These are phyloP conservation scores for Scarus forsteni DNA, from an alignment of 2,797 vertebrate genomes.

Conservation along the genomic window DNA sequence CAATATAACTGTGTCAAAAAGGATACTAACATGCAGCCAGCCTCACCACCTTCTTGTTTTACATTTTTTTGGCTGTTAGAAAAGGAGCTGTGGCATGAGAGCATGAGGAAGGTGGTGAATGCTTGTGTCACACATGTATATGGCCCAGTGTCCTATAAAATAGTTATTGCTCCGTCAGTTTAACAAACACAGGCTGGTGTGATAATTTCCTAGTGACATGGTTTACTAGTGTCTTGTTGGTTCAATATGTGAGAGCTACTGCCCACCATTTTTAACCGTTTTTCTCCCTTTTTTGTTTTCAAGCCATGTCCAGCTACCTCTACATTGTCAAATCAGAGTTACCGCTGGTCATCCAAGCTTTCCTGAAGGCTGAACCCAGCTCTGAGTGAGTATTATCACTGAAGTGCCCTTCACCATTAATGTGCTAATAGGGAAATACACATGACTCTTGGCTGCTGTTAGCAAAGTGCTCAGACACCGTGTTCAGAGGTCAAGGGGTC, in stretches of 20 bases:
- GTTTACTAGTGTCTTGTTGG: conserved; percentile 1
- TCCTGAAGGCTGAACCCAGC: conserved; percentile 88
- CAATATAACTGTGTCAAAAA: too few species aligned
- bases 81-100: too few species aligned
- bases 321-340: conserved; percentile 98
- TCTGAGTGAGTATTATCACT: conserved; percentile 87
- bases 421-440: conserved; percentile 7
- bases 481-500: conserved; percentile 28
- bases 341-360: conserved; percentile 96
- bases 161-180: conserved; percentile 2
- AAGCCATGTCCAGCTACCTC: conserved; percentile 98
- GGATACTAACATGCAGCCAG: too few species aligned
- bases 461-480: conserved; percentile 24
- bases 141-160: conserved; percentile 9
- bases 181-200: conserved; percentile 10
- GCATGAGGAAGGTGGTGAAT: too few species aligned
- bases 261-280: neutral
- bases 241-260: neutral
- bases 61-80: too few species aligned
- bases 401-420: conserved; percentile 6
- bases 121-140: too few species aligned
- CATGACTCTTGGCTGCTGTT: conserved; percentile 16
- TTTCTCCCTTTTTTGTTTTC: conserved; percentile 25
- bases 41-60: too few species aligned
- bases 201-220: conserved; percentile 16